Conservation (phyloP, 2,888 invertebrate species). For the Protonemura montana region DNA sequence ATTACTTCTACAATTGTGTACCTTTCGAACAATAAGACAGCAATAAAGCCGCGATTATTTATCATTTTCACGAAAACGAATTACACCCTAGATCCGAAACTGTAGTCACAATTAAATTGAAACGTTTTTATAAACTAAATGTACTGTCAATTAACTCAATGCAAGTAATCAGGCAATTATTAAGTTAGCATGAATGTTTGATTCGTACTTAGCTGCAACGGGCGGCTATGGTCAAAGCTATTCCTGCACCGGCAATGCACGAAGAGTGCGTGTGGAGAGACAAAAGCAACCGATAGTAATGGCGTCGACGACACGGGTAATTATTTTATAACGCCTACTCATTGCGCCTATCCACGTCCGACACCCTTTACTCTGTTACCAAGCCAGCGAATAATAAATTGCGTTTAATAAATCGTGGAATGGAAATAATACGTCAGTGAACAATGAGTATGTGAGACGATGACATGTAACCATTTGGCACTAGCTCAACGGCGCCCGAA, state of each 20-base stretch:
- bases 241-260: neutral
- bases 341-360: neutral
- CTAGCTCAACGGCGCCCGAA: neutral
- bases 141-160: too few species aligned
- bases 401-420: neutral
- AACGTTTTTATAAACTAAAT: neutral
- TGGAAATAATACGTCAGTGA: neutral
- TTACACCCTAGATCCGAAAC: neutral
- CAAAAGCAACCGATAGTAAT: neutral
- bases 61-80: neutral
- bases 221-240: neutral
- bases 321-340: constrained; percentile 2
- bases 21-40: neutral
- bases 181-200: neutral
- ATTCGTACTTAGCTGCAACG: neutral
- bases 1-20: neutral
- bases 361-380: neutral
- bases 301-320: neutral
- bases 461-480: neutral
- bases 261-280: neutral
- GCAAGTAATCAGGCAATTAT: neutral
- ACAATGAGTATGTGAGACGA: neutral
- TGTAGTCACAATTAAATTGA: neutral
- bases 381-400: neutral
- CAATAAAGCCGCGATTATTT: neutral